These are phyloP conservation scores for Eurystomus glaucurus DNA, from an alignment of 2,797 vertebrate genomes.

Conservation along the genomic window DNA sequence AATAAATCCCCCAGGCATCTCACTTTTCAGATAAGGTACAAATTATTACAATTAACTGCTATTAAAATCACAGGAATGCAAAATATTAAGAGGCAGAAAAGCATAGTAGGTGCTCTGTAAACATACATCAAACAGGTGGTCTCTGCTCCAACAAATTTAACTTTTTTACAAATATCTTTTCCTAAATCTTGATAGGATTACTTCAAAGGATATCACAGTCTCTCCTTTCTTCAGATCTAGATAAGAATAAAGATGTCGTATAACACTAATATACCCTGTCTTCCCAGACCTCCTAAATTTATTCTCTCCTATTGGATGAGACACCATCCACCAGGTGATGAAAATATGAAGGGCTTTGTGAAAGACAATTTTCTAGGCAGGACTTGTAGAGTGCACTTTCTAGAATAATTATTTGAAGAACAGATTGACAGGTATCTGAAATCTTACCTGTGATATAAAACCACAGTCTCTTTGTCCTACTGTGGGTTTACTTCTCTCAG, in stretches of 20 bases:
- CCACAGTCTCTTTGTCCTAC: background rate
- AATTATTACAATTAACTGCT: background rate
- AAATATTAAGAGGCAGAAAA: background rate
- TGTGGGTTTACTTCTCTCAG: background rate
- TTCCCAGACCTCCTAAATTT: background rate
- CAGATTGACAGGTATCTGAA: background rate
- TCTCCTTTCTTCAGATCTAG: background rate
- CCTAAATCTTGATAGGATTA: background rate
- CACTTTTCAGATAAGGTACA: background rate
- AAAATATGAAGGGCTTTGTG: background rate
- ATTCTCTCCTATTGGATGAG: background rate
- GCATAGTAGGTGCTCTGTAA: background rate
- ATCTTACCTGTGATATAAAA: background rate
- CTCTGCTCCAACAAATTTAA: background rate
- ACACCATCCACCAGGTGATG: background rate
- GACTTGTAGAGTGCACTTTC: background rate
- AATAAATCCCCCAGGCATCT: background rate
- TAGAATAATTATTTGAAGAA: background rate
- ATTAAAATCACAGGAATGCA: background rate
- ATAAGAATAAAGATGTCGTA: background rate
- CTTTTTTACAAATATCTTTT: background rate
- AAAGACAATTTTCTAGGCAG: background rate
- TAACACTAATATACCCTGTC: background rate
- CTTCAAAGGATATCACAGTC: background rate
- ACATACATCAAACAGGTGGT: background rate